Conservation (phyloP, 1,140 invertebrate species). For the Paraescarpia echinospica region DNA sequence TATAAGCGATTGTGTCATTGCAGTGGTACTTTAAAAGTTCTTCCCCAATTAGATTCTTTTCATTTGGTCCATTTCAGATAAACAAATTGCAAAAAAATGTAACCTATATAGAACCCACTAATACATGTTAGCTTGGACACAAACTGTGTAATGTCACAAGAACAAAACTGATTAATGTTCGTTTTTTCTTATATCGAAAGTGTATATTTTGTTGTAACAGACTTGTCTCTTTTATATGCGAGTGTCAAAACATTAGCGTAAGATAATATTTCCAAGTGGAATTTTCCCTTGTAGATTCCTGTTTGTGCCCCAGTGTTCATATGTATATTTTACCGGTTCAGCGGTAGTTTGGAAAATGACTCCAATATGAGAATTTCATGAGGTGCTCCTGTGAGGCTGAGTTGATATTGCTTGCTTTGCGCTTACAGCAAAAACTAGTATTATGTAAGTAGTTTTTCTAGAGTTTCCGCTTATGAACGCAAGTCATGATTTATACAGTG, state of each 20-base stretch:
- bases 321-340: background rate
- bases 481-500: background rate
- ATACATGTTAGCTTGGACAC: too few species aligned
- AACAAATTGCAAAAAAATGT: too few species aligned
- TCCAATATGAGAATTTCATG: background rate
- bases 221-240: background rate
- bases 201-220: background rate
- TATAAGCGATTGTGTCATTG: too few species aligned
- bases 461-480: background rate
- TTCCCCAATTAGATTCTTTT: too few species aligned
- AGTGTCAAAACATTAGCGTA: background rate
- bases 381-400: background rate
- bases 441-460: conserved; percentile 2
- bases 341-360: background rate
- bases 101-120: too few species aligned
- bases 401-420: background rate
- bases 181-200: background rate
- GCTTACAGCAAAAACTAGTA: background rate
- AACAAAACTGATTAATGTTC: background rate
- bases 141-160: background rate
- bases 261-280: background rate
- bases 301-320: background rate
- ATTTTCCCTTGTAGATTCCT: background rate
- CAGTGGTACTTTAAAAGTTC: too few species aligned
- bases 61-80: too few species aligned